Base-by-base conservation (phyloP, 2,888 invertebrate species). In the Bellardia bayeri region DNA sequence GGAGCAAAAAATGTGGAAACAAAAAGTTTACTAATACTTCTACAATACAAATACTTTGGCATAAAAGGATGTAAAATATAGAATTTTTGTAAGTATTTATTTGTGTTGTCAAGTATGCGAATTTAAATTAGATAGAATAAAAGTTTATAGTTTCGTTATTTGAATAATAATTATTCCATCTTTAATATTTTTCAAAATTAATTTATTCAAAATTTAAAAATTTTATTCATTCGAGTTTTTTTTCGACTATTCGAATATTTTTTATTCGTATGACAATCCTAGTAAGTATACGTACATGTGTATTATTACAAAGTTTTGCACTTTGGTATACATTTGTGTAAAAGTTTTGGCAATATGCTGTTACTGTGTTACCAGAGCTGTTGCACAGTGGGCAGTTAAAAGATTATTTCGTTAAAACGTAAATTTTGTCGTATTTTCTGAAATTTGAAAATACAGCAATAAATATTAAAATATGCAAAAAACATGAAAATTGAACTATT, bases 271-370 rank as follows among this genome's bases (percentile, higher is more conserved):
- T 23, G 23, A 23, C 23, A 23, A 23, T 23, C 23, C 23, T 23
- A 23, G 23, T 23, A 0, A 23, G 23, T 23, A 23, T 23, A 23
- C 23, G 23, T 23, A 16, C 42, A 54, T 76, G 61, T 78, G 74
- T 42, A 63, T 74, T 74, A 69, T 75, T 79, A 54, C 54, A 84
- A 87, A 87, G 78, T 87, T 87, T 84, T 82, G 72, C 81, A 87
- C 85, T 87, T 87, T 82, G 14, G 85, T 85, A 85, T 85, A 82
- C 75, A 87, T 79, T 87, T 82, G 82, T 75, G 74, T 45, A 82
- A 85, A 87, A 85, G 66, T 85, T 85, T 78, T 85, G 51, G 63
- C 37, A 80, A 75, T 69, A 13, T 51, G 49, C 75, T 61, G 75
- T 71, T 80, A 71, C 79, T 71, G 82, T 68, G n/a, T n/a, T 69